A percentile compares a stretch with the other conserved stretches of the same genome.
Conservation (phyloP, 30 jellyfish, hydroid and myxozoan species). For the Hydractinia symbiolongicarpus region DNA sequence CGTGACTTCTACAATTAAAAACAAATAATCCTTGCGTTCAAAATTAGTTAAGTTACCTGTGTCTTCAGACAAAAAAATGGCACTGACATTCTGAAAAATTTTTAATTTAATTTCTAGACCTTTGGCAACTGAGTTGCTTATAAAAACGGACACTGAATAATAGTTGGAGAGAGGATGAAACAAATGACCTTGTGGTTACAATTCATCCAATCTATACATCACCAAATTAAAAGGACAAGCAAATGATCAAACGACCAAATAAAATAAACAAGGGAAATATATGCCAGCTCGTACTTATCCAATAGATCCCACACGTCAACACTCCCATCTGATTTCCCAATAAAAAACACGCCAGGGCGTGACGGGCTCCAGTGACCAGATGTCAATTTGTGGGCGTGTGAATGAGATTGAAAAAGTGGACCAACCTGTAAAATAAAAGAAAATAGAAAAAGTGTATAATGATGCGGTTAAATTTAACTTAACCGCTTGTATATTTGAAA, state of each 20-base stretch:
- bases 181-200: no score
- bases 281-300: slow-evolving; percentile 46
- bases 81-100: no score
- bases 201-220: no score
- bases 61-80: no score
- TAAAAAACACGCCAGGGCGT: slow-evolving; percentile 79
- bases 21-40: neutral
- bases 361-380: slow-evolving; percentile 87
- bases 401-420: slow-evolving; percentile 53
- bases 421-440: slow-evolving; percentile 42
- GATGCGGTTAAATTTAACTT: neutral
- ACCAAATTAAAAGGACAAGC: no score
- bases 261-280: no score
- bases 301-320: slow-evolving; percentile 90
- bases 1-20: slow-evolving; percentile 66
- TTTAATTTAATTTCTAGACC: no score
- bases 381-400: slow-evolving; percentile 48
- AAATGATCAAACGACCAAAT: no score
- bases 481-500: neutral
- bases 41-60: no score
- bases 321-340: slow-evolving; percentile 78
- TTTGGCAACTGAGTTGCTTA: no score
- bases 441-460: neutral
- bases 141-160: no score
- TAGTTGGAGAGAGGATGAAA: no score